Conservation (phyloP, 2,888 invertebrate genomes). For the Drosophila peninsularis region DNA sequence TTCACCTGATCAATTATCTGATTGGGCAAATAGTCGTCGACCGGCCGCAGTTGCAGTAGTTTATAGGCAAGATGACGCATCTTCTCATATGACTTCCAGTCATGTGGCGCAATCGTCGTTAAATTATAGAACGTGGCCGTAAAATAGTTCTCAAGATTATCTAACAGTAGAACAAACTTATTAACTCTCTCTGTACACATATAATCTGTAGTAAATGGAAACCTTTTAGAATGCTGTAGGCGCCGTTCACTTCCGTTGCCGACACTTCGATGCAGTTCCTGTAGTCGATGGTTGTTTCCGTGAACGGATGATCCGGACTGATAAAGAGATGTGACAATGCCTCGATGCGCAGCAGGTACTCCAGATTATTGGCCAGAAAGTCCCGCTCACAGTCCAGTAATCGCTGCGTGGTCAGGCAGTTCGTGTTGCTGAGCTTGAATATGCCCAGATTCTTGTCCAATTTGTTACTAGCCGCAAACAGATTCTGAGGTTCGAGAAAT, state of each 20-base stretch:
- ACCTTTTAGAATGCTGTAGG: slow-evolving; percentile 88
- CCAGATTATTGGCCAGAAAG: slow-evolving; percentile 93
- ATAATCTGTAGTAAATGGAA: background rate
- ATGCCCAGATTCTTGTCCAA: slow-evolving; percentile 63
- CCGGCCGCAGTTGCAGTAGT: slow-evolving; percentile 91
- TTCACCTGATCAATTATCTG: slow-evolving; percentile 96
- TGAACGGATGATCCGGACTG: slow-evolving; percentile 90
- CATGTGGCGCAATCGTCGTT: slow-evolving; percentile 97
- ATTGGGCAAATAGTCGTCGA: slow-evolving; percentile 97
- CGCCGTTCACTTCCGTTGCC: slow-evolving; percentile 86
- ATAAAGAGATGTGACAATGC: slow-evolving; percentile 95
- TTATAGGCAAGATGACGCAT: slow-evolving; percentile 96
- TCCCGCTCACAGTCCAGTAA: slow-evolving; percentile 87
- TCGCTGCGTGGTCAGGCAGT: slow-evolving; percentile 4
- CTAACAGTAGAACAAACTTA: slow-evolving; percentile 53
- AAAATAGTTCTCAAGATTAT: slow-evolving; percentile 93
- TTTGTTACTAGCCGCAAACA: slow-evolving; percentile 63
- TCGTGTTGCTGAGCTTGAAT: slow-evolving; percentile 42
- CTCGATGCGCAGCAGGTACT: slow-evolving; percentile 95
- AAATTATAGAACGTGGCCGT: slow-evolving; percentile 98
- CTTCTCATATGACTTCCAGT: slow-evolving; percentile 98
- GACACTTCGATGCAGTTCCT: slow-evolving; percentile 87
- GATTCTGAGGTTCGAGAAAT: slow-evolving; percentile 36
- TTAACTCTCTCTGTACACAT: background rate
- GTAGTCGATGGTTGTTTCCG: slow-evolving; percentile 86